phyloP scores from a whole-genome alignment of 2,888 invertebrate species.

The Calameuta pallipes region DNA sequence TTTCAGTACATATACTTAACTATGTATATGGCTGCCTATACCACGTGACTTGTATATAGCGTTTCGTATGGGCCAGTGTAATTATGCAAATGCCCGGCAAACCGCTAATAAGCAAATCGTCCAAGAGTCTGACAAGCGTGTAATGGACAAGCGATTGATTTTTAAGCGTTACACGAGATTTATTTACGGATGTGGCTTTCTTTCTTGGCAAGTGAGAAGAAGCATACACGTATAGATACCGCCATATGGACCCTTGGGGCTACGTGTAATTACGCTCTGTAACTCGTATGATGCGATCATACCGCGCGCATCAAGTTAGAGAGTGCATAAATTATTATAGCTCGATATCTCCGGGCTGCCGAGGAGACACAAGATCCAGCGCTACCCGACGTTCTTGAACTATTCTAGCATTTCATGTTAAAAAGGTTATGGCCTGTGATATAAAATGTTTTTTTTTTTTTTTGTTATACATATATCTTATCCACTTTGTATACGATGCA shows the following conservation, averaged over 20 bases:
- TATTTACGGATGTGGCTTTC: slow-evolving; percentile 20
- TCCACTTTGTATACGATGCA: not conserved
- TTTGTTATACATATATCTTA: not conserved
- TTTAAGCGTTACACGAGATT: slow-evolving; percentile 26
- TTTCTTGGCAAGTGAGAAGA: slow-evolving; percentile 35
- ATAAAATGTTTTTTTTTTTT: not conserved
- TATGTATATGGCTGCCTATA: not conserved
- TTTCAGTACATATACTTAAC: not conserved
- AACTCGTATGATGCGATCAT: not conserved
- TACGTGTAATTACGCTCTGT: not conserved
- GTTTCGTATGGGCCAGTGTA: not conserved
- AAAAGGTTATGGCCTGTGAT: not conserved
- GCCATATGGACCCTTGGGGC: not conserved
- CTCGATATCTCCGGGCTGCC: not conserved
- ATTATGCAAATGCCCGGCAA: not conserved
- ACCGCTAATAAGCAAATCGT: not conserved
- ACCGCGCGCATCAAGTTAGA: not conserved
- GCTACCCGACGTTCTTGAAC: not conserved
- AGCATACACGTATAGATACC: slow-evolving; percentile 25
- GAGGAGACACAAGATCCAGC: not conserved
- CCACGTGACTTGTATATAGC: not conserved
- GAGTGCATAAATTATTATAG: not conserved
- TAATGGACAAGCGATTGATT: slow-evolving; percentile 28
- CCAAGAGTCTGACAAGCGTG: not conserved
- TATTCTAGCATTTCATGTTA: not conserved